Base-by-base conservation (phyloP, 2,113 vertebrate species). In the Aepyceros melampus region DNA sequence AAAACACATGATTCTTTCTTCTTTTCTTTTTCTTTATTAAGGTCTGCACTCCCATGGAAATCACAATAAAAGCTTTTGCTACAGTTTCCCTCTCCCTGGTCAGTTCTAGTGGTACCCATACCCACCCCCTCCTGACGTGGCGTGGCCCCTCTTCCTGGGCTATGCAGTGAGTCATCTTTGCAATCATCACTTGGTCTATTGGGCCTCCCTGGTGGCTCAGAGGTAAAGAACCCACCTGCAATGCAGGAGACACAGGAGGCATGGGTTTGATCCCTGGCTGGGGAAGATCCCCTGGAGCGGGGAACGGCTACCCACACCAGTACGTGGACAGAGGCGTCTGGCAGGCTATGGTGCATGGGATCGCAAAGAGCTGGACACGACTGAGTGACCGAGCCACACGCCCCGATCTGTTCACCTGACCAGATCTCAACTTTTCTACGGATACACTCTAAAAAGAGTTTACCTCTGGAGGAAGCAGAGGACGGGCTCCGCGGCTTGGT, bases 401-500 rank as follows among this genome's bases (percentile, higher is more conserved):
- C 4, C 16, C n/a, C 64, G 74, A 40, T 45, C 84, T 17, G 23
- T 2, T 62, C 6, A 2, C 17, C 88, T 81, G 11, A 5, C 58
- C 7, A 53, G 7, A 15, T 14, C 78, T 83, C 83, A 27, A 2
- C 7, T 62, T 87, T 87, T 43, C 40, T 15, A 36, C 0, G 0
- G 23, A 31, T 13, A 60, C 25, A 4, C 74, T 78, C 43, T 78
- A 29, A n/a, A 71, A 84, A 33, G 36, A 45, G 76, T 12, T 10
- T 33, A 13, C 21, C 21, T 7, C n/a, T 62, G 27, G 27, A 43
- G 45, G n/a, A 40, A 27, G 25, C 7, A 8, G 64, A 49, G 45
- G 45, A 29, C 19, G 0, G 43, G 2, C 14, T 76, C 64, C 0
- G 1, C 13, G 3, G 27, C 43, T 90, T 27, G 21, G 25, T 7